Percentiles rank a stretch among this genome's conserved stretches.
These are phyloP conservation scores for Drosophila neoperkinsi DNA, from an alignment of 2,888 invertebrate species.

Conservation along the genomic window DNA sequence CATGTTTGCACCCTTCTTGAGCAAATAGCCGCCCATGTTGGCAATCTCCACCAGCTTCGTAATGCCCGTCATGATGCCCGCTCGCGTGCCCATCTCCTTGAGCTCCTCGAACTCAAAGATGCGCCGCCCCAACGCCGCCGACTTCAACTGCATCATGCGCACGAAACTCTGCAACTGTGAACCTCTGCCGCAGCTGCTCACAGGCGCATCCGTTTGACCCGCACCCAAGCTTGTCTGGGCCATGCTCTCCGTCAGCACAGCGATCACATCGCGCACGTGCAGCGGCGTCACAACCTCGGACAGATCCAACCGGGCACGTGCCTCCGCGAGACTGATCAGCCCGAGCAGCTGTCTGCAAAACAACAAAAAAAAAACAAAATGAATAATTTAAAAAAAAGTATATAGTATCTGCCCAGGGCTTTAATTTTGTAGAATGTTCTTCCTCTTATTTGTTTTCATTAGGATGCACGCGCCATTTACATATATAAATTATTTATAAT, in stretches of 20 bases:
- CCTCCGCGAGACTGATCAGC: constrained; percentile 93
- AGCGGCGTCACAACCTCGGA: constrained; percentile 91
- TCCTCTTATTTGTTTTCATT: not conserved
- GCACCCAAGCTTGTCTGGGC: constrained; percentile 90
- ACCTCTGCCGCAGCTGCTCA: constrained; percentile 72
- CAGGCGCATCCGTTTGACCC: not conserved
- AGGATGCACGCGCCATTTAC: constrained; percentile 1
- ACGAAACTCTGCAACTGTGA: constrained; percentile 90
- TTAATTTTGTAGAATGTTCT: constrained; percentile 8
- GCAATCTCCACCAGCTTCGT: constrained; percentile 90
- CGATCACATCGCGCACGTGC: constrained; percentile 94
- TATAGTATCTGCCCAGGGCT: constrained; percentile 14
- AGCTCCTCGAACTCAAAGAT: constrained; percentile 92
- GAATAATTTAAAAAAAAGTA: not conserved
- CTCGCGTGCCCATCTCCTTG: constrained; percentile 89
- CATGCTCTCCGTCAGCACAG: constrained; percentile 92
- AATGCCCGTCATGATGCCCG: constrained; percentile 87
- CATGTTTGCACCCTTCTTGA: constrained; percentile 91
- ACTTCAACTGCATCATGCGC: constrained; percentile 88
- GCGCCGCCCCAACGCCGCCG: constrained; percentile 89
- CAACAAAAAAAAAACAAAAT: constrained; percentile 5
- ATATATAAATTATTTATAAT: not conserved
- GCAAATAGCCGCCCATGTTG: constrained; percentile 93
- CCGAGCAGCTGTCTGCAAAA: constrained; percentile 92
- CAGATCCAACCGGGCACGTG: constrained; percentile 94